Conservation (phyloP, 92 coral and sea anemone genomes). For the Siderastrea radians region DNA sequence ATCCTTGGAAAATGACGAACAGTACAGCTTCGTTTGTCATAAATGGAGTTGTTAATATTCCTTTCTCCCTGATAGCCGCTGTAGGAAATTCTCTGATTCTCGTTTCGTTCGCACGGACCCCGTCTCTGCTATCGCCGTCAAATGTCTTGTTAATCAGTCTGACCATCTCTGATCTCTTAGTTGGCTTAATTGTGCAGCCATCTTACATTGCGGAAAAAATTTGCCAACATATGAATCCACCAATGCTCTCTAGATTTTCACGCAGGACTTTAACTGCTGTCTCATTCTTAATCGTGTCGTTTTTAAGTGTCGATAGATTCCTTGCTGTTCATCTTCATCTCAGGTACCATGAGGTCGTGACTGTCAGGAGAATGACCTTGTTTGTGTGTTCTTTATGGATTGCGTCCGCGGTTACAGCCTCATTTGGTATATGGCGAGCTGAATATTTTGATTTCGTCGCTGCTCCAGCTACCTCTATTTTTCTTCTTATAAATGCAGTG, state of each 20-base stretch:
- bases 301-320: background rate
- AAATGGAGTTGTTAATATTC: background rate
- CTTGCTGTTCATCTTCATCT: background rate
- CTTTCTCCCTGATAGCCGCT: background rate
- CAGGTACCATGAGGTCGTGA: background rate
- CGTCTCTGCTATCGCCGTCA: background rate
- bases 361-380: background rate
- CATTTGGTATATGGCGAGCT: background rate
- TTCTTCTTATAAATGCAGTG: background rate
- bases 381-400: background rate
- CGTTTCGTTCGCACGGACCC: slow-evolving; percentile 3
- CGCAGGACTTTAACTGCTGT: background rate
- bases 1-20: no score
- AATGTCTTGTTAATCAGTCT: background rate
- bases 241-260: background rate
- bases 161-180: background rate
- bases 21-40: background rate
- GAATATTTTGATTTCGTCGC: background rate
- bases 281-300: background rate
- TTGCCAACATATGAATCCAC: background rate
- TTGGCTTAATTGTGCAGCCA: background rate
- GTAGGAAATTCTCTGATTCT: background rate
- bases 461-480: background rate
- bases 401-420: background rate
- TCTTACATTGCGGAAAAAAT: background rate